These are phyloP conservation scores for Sipha flava DNA, from an alignment of 1,140 invertebrate species.

Conservation along the genomic window DNA sequence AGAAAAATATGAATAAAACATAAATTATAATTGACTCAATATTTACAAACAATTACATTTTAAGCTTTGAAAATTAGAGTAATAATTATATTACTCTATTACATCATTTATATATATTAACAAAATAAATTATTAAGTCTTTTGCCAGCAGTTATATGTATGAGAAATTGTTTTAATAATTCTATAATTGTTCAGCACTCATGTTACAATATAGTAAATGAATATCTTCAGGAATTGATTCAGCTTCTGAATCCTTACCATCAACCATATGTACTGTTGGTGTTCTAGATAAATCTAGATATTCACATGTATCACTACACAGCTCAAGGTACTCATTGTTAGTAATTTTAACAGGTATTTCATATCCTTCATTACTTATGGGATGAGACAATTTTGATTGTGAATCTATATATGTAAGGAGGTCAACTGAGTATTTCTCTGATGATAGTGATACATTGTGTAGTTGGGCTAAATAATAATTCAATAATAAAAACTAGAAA, in stretches of 20 bases:
- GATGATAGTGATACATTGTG: neutral
- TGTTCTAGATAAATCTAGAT: slow-evolving; percentile 10
- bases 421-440: neutral
- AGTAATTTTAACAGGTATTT: neutral
- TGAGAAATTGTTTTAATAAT: neutral
- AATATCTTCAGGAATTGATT: neutral
- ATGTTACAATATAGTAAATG: slow-evolving; percentile 11
- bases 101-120: neutral
- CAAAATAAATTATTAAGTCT: neutral
- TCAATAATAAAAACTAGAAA: neutral
- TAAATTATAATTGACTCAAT: neutral
- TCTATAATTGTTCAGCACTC: neutral
- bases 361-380: slow-evolving; percentile 14
- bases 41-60: neutral
- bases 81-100: neutral
- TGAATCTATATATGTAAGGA: neutral
- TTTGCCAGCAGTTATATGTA: neutral
- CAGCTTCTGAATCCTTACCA: neutral
- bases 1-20: neutral
- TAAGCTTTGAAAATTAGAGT: neutral
- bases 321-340: slow-evolving; percentile 8
- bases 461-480: neutral
- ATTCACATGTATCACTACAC: neutral
- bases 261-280: neutral
- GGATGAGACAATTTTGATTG: neutral